Percentiles rank a stretch among this genome's conserved stretches.
phyloP scores from a whole-genome alignment of 2,113 vertebrate species.

The Poeciliopsis prolifica region DNA sequence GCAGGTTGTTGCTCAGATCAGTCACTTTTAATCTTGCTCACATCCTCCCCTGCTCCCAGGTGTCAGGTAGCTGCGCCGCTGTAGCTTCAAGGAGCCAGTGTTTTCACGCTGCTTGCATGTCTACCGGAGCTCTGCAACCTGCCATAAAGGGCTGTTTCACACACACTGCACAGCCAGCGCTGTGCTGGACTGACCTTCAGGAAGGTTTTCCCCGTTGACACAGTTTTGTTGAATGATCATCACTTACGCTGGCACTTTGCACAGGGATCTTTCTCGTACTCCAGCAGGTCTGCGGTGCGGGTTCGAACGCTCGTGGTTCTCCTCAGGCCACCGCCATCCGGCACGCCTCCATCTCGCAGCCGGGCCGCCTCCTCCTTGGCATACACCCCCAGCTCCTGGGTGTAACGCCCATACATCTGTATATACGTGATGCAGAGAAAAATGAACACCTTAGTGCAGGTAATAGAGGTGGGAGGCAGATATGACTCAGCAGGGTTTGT shows the following conservation, averaged over 20 bases:
- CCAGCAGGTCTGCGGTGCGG: constrained; percentile 83
- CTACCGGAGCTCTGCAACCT: constrained; percentile 17
- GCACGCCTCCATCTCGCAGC: constrained; percentile 87
- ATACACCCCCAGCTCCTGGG: constrained; percentile 93
- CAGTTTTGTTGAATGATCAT: neutral
- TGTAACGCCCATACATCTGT: constrained; percentile 98
- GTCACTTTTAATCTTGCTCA: constrained; percentile 49
- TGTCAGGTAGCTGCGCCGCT: constrained; percentile 36
- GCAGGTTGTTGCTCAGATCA: constrained; percentile 65
- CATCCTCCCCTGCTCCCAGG: constrained; percentile 21
- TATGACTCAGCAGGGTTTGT: constrained; percentile 20
- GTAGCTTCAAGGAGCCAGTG: constrained; percentile 24
- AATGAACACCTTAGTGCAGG: constrained; percentile 28
- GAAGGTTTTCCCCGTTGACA: neutral
- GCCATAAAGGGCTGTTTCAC: neutral
- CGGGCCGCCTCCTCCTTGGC: constrained; percentile 96
- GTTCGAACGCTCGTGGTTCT: constrained; percentile 75
- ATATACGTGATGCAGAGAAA: constrained; percentile 17
- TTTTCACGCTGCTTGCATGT: constrained; percentile 44
- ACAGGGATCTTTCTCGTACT: constrained; percentile 89
- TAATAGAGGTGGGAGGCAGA: constrained; percentile 22
- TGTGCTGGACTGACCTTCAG: constrained; percentile 40
- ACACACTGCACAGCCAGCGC: constrained; percentile 8
- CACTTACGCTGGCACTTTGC: constrained; percentile 87
- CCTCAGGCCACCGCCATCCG: constrained; percentile 80